Evolutionary conservation across 1,140 invertebrate species (phyloP), one percentile per base, ranked within the genome.

Genomic region (Marisa cornuarietis): DNA sequence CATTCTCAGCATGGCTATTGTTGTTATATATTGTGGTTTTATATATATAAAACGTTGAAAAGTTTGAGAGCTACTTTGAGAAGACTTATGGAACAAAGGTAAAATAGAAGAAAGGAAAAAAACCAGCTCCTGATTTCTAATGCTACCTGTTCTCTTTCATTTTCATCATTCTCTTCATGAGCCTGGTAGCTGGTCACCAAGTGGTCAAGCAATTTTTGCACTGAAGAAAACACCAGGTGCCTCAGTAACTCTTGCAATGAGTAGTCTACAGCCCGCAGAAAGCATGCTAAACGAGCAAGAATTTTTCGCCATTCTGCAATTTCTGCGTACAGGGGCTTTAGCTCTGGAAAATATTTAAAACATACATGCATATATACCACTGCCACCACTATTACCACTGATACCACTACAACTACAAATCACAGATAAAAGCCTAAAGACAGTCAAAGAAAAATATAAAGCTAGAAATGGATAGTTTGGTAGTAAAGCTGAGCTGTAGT

Each of bases 251-350:
- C 90, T 72, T 89, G 80, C 24, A 91, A 79, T 16, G 88, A 77
- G 81, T 89, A 89, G 77, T 91, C 90, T 14, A 91, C 81, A 24
- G 85, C 83, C 71, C 83, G 80, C 42, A 91, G 83, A 81, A 91
- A 91, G 52, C 87, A 85, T 13, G 88, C 82, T 72, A 91, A 81
- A 22, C 90, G 82, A 11, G 83, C 80, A 22, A 91, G 79, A 62
- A 91, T 88, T 81, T 88, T 89, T n/a, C 90, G 81, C 90, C 90
- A 90, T 78, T 90, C 89, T 16, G 88, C 87, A 71, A 90, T 88
- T 79, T 90, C 87, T 22, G 90, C 87, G 83, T 90, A 91, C 68
- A 87, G 83, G 49, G 90, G 90, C 65, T 86, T 89, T 49, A 83
- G 82, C 76, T 76, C 86, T 86, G 74, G 58, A 79, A 80, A 51